Base-by-base conservation (phyloP, 2,888 invertebrate species). In the Ochlodes sylvanus region DNA sequence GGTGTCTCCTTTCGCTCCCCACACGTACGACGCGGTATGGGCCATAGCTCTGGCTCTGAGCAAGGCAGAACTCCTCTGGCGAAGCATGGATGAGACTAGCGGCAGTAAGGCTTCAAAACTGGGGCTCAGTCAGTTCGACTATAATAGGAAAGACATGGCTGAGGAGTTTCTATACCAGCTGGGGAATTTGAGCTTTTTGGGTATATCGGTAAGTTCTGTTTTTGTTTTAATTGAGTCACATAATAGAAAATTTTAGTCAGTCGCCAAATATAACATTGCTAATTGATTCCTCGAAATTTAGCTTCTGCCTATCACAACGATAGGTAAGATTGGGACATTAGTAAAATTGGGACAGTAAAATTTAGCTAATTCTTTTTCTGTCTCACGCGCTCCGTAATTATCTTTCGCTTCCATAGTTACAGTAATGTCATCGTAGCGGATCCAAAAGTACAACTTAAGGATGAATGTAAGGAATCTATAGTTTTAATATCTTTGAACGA, bases 21-120 rank as follows among this genome's bases (percentile, higher is more conserved):
- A 97, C 79, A 96, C 97, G 0, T 98, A 98, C 84, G 98, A 98
- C 82, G 98, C 98, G 0, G 96, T 98, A 0, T 98, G 98, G 98
- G 96, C 98, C 0, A 97, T 98, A 76, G 98, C 98, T 0, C 82
- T 97, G 27, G 96, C 97, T 0, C 85, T 98, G 63, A 94, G 94
- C 69, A 94, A 94, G 69, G 95, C 96, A 0, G 95, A 96, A 78
- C 89, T 92, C 19, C 88, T 93, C 61, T 95, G 95, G 93, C 91
- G 91, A 15, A 88, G 81, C 75, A 80, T 72, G 58, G 86, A 75
- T n/a, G 86, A 75, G 12, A 70, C 71, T 10, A 82, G 86, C 57
- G 78, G 80, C 47, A 83, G 88, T 73, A 71, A 70, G 10, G 63
- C 71, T 0, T 72, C 77, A 6, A 85, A 77, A 44, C 75, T 86